Percentiles rank a stretch among this genome's conserved stretches.
These are phyloP conservation scores for Saccostrea cuccullata DNA, from an alignment of 1,140 invertebrate species.

Conservation along the genomic window DNA sequence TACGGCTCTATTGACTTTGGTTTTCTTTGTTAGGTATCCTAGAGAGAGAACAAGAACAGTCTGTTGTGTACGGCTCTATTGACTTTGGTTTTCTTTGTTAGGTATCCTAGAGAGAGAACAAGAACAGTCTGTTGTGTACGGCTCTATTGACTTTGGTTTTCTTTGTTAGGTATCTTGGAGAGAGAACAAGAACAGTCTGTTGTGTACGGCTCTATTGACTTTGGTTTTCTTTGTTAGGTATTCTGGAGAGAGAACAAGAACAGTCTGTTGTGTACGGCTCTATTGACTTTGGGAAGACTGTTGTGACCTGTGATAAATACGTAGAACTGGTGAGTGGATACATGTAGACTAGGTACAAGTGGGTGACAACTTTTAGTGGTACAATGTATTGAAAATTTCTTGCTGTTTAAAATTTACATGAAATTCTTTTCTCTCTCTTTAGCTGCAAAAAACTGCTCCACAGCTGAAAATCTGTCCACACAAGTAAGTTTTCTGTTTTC, in stretches of 20 bases:
- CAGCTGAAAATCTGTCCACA: constrained; percentile 97
- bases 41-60: no score
- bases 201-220: no score
- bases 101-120: no score
- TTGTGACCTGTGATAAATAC: constrained; percentile 96
- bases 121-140: no score
- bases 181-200: no score
- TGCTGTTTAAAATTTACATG: background rate
- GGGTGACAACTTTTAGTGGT: background rate
- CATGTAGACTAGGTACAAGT: no score
- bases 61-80: no score
- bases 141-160: no score
- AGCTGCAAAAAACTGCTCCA: constrained; percentile 94
- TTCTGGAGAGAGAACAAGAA: constrained; percentile 98
- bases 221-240: constrained; percentile 84
- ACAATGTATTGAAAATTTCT: background rate
- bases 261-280: constrained; percentile 99
- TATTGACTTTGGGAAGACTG: constrained; percentile 99
- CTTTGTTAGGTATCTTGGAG: no score
- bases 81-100: no score
- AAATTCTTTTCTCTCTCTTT: constrained; percentile 69
- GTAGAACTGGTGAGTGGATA: constrained; percentile 88
- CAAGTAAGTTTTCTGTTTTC: constrained; percentile 80
- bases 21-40: no score
- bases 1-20: no score